A percentile compares a stretch with the other conserved stretches of the same genome.
Conservation (phyloP, 2,888 invertebrate species). For the Galerucella calmariensis region DNA sequence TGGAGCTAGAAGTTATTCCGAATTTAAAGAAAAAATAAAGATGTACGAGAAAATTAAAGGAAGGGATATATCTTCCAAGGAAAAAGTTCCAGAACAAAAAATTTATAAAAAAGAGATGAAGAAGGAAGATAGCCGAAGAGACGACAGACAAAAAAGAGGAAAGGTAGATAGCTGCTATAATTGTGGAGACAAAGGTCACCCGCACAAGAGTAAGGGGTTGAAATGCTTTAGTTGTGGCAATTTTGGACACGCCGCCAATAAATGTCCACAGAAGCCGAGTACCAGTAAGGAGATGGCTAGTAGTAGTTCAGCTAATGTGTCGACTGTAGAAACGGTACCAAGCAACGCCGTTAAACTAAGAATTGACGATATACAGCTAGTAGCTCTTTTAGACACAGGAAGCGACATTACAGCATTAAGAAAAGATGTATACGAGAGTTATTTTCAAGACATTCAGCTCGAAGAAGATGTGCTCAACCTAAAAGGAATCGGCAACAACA, state of each 20-base stretch:
- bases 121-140: constrained; percentile 16
- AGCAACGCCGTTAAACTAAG: constrained; percentile 32
- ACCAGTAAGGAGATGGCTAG: not conserved
- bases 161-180: constrained; percentile 33
- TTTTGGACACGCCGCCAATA: constrained; percentile 42
- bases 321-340: constrained; percentile 24
- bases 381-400: constrained; percentile 44
- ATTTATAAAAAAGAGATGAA: constrained; percentile 3
- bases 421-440: constrained; percentile 37
- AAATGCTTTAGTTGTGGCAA: constrained; percentile 45
- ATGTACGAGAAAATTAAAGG: constrained; percentile 35
- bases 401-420: constrained; percentile 40
- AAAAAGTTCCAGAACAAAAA: constrained; percentile 10
- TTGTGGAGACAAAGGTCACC: constrained; percentile 38
- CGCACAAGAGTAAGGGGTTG: constrained; percentile 38
- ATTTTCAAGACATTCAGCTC: constrained; percentile 29
- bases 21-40: constrained; percentile 44
- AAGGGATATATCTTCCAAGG: constrained; percentile 9
- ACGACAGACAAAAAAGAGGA: not conserved
- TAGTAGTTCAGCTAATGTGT: constrained; percentile 10
- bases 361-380: constrained; percentile 23
- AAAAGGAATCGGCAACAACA: constrained; percentile 37
- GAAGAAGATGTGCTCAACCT: constrained; percentile 26
- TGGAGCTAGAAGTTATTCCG: constrained; percentile 41
- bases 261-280: constrained; percentile 32